Base-by-base conservation (phyloP, 92 coral and sea anemone genomes). In the Paragorgia papillata region DNA sequence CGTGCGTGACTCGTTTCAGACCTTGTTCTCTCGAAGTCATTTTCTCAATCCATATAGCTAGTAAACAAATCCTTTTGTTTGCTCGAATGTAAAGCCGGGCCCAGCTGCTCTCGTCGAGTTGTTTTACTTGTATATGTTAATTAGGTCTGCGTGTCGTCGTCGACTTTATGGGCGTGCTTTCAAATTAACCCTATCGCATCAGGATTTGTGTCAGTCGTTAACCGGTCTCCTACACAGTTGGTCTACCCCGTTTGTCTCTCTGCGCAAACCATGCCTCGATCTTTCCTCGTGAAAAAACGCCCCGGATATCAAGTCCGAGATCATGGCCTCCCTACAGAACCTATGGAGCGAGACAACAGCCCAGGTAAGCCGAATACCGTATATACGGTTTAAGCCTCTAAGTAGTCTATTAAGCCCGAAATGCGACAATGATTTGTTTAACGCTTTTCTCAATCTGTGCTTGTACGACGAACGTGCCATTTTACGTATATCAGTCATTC, bases 271-370 rank as follows among this genome's bases (percentile, higher is more conserved):
- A 91, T 91, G 97, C 97, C 97, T 0, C 88, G 75, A 65, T 87
- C 92, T 5, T 91, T 91, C 73, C 73, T 91, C 26, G 97, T 91
- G 61, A 91, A 91, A 76, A 88, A 88, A 69, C 9, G 53, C 7
- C 53, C 9, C 7, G 15, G 53, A 2, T n/a, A 46, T 2, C 17
- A 7, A 15, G 7, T n/a, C 14, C 53, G 53, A 9, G 9, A 15
- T 15, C 2, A 9, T n/a, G 17, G 15, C 7, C 14, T 6, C n/a
- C n/a, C 53, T 6, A 7, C 53, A 46, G 53, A 46, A 46, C n/a
- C 14, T 2, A 7, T 15, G 53, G 53, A 46, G n/a, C 14, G n/a
- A 15, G 2, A 46, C 53, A 15, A 7, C 2, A 7, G 53, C 14
- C 53, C 53, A 46, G 53, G 53, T 46, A 7, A 46, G n/a, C n/a